Conservation (phyloP, 1,140 invertebrate genomes). For the Oncopodura yosiiana region DNA sequence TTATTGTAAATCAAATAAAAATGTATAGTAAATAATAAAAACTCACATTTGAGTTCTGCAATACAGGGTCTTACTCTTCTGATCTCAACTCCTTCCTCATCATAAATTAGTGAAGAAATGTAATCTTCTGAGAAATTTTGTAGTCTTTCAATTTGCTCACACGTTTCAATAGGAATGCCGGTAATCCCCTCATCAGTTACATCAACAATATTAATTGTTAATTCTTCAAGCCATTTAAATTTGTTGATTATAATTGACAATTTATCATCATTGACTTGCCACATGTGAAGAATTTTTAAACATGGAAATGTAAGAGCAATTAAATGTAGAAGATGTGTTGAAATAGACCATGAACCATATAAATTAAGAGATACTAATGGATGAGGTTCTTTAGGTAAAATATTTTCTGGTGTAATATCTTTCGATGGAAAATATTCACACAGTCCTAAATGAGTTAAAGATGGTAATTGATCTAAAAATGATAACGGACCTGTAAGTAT, state of each 20-base stretch:
- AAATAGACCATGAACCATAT: slow-evolving; percentile 14
- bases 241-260: slow-evolving; percentile 14
- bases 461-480: slow-evolving; percentile 16
- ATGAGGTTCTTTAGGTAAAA: slow-evolving; percentile 10
- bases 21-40: not conserved
- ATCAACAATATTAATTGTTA: slow-evolving; percentile 14
- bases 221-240: slow-evolving; percentile 10
- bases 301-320: slow-evolving; percentile 9
- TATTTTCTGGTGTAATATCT: slow-evolving; percentile 16
- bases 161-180: slow-evolving; percentile 7
- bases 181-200: slow-evolving; percentile 21
- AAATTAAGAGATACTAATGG: slow-evolving; percentile 10
- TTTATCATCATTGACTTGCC: slow-evolving; percentile 22
- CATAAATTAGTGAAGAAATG: too few species aligned
- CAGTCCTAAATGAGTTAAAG: slow-evolving; percentile 9
- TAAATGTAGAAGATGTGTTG: slow-evolving; percentile 11
- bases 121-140: slow-evolving; percentile 12
- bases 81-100: not conserved
- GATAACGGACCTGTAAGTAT: slow-evolving; percentile 8
- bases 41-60: slow-evolving; percentile 11
- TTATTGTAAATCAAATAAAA: not conserved
- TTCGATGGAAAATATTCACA: slow-evolving; percentile 24
- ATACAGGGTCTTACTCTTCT: slow-evolving; percentile 1
- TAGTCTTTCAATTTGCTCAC: slow-evolving; percentile 24
- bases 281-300: slow-evolving; percentile 17